Evolutionary conservation across 2,797 vertebrate genomes (phyloP).

Genomic region (Mallotus villosus): DNA sequence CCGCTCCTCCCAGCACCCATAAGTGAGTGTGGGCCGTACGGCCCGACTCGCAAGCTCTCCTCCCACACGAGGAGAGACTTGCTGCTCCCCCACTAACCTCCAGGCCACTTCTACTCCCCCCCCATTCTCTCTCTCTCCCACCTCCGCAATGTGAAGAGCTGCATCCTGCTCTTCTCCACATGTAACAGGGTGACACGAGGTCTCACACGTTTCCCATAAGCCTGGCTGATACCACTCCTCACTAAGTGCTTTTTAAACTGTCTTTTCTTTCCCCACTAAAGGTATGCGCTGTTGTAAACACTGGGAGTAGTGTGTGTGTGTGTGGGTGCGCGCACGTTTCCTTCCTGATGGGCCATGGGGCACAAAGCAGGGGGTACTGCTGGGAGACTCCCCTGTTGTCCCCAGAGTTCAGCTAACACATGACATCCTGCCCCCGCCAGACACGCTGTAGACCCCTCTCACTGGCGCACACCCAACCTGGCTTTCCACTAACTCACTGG

Average conservation of each 20-base stretch:
- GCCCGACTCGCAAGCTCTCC: conserved; percentile 16
- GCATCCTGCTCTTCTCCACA: conserved; percentile 26
- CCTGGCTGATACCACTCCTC: conserved; percentile 34
- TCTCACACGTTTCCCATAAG: conserved; percentile 32
- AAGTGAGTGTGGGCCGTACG: conserved; percentile 78
- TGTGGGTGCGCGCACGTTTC: conserved; percentile 42
- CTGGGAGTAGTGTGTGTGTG: conserved; percentile 49
- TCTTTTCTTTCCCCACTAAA: conserved; percentile 20
- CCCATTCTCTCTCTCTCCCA: conserved; percentile 13
- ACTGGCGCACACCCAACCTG: background rate
- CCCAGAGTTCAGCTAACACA: conserved; percentile 60
- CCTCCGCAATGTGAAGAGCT: conserved; percentile 1
- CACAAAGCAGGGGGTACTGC: conserved; percentile 52
- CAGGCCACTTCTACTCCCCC: conserved; percentile 28
- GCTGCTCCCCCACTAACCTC: conserved; percentile 67
- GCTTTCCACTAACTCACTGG: conserved; percentile 56
- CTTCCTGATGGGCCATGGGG: conserved; percentile 46
- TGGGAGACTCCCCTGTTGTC: conserved; percentile 47
- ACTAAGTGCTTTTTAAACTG: conserved; percentile 16
- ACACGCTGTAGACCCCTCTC: conserved; percentile 32
- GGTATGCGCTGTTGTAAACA: conserved; percentile 54
- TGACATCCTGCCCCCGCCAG: conserved; percentile 51
- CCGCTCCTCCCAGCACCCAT: conserved; percentile 71
- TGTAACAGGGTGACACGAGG: conserved; percentile 42
- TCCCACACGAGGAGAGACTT: conserved; percentile 32